Evolutionary conservation across 2,888 invertebrate genomes (phyloP), one percentile per base, ranked within the genome.

Genomic region (Melinaea marsaeus): DNA sequence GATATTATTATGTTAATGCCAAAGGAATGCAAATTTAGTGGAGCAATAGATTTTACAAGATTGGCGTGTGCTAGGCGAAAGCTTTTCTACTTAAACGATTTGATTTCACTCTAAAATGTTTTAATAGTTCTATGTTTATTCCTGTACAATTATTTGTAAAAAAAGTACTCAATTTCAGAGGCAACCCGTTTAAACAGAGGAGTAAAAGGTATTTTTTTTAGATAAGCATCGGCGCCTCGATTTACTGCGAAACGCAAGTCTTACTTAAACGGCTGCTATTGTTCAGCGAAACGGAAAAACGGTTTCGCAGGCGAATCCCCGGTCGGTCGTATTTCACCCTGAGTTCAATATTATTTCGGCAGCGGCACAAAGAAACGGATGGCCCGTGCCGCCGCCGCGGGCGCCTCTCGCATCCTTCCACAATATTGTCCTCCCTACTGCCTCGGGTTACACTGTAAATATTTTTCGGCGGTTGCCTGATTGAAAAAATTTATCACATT

Each of bases 341-440:
- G 80, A 81, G 88, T 87, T 88, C 89, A 86, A 89, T 90, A 90
- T 89, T 88, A 90, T 89, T 89, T 90, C 87, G 88, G 84, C 85
- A 82, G 85, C 79, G 79, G 79, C 80, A 88, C 88, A 88, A 89
- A 88, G 86, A 82, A 80, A 78, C 84, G 88, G 85, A 88, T 85
- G 83, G 84, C 85, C 82, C 80, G 82, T 76, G 76, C 78, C 80
- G 77, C 66, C 76, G 85, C 86, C 87, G 82, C 84, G 81, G 85
- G 87, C 85, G 75, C 75, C 78, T 80, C 82, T 81, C 81, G 81
- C 82, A 80, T 81, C 86, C 83, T 82, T 81, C 77, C 78, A 82
- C 89, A 88, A 90, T 90, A 90, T 89, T 90, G 88, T 89, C 86
- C 85, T 84, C 85, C 79, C 77, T 74, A 75, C 72, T 79, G 88